Conservation (phyloP, 2,888 invertebrate species). For the Troides helena region DNA sequence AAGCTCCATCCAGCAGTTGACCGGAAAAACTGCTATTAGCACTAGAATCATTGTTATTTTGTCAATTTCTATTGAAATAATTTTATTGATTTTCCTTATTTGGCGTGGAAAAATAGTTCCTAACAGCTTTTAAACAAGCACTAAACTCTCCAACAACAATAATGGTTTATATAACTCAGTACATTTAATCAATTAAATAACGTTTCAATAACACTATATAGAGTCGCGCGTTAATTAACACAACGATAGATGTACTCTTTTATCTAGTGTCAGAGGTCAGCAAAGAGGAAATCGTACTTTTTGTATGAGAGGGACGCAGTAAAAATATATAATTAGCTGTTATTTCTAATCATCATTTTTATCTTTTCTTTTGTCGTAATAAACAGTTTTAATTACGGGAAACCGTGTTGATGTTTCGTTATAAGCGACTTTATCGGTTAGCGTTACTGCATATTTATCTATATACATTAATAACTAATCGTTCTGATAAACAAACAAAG, state of each 20-base stretch:
- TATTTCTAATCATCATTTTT: slow-evolving; percentile 60
- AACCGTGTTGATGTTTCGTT: slow-evolving; percentile 57
- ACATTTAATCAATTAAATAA: slow-evolving; percentile 4
- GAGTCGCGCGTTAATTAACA: slow-evolving; percentile 50
- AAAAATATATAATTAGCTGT: slow-evolving; percentile 54
- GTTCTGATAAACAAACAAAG: background rate
- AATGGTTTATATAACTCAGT: background rate
- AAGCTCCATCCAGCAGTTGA: too few species aligned
- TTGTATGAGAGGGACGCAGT: slow-evolving; percentile 42
- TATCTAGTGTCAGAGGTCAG: slow-evolving; percentile 72
- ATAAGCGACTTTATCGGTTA: slow-evolving; percentile 51
- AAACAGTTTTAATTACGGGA: slow-evolving; percentile 72
- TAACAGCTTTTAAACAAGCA: background rate
- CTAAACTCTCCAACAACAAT: background rate
- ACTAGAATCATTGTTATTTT: too few species aligned
- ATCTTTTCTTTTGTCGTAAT: slow-evolving; percentile 56
- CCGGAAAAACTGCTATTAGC: too few species aligned
- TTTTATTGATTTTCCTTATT: background rate
- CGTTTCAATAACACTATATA: slow-evolving; percentile 15
- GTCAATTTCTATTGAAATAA: too few species aligned
- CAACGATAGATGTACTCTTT: slow-evolving; percentile 46
- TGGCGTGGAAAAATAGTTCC: too few species aligned
- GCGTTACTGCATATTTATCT: slow-evolving; percentile 54
- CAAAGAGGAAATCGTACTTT: slow-evolving; percentile 58
- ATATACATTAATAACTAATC: slow-evolving; percentile 38